These are phyloP conservation scores for Candidula unifasciata DNA, from an alignment of 2,888 invertebrate genomes.

Conservation along the genomic window DNA sequence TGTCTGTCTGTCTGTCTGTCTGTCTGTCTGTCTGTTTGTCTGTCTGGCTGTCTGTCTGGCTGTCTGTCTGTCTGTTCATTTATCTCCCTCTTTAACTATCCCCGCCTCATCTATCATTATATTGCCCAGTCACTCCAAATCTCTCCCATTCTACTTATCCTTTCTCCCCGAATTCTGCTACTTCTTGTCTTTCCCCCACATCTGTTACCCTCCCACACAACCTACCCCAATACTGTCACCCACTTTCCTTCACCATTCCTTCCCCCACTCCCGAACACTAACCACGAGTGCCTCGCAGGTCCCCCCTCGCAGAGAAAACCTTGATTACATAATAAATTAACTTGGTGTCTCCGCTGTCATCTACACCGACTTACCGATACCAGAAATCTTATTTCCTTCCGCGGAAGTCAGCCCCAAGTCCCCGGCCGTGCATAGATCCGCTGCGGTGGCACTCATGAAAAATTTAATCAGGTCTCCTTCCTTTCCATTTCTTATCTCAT, in stretches of 20 bases:
- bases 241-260: not conserved
- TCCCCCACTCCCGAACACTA: not conserved
- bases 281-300: constrained; percentile 6
- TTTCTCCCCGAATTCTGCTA: not conserved
- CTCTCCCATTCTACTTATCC: not conserved
- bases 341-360: constrained; percentile 23
- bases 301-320: not conserved
- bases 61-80: too few species aligned
- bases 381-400: constrained; percentile 45
- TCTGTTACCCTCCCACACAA: not conserved
- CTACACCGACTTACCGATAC: constrained; percentile 19
- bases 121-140: not conserved
- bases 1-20: not conserved
- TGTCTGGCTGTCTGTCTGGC: too few species aligned
- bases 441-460: constrained; percentile 43
- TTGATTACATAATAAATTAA: constrained; percentile 42
- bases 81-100: not conserved
- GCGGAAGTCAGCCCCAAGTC: constrained; percentile 1
- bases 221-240: not conserved
- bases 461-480: constrained; percentile 43
- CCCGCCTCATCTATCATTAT: not conserved
- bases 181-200: not conserved
- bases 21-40: too few species aligned
- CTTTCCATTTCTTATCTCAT: constrained; percentile 20
- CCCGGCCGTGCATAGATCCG: constrained; percentile 40